Conservation (phyloP, 2,113 vertebrate species). For the Equus quagga region DNA sequence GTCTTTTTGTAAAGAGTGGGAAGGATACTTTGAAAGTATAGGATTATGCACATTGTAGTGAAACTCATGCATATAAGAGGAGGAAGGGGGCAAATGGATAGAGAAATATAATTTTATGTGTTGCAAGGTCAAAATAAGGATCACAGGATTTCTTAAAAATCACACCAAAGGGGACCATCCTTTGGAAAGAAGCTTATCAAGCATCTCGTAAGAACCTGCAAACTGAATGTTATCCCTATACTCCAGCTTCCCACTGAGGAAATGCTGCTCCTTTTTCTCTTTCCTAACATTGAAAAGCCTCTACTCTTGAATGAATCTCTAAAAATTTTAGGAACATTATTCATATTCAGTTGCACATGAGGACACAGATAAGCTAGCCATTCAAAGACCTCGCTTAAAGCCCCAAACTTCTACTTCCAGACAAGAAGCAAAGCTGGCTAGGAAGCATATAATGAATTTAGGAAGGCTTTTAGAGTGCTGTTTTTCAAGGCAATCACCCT, state of each 20-base stretch:
- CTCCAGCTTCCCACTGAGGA: not conserved
- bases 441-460: fast-evolving
- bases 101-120: not conserved
- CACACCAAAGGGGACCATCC: too few species aligned
- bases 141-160: not conserved
- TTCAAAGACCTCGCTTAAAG: not conserved
- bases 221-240: not conserved
- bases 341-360: not conserved
- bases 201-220: not conserved
- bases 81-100: fast-evolving
- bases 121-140: not conserved
- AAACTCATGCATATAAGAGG: not conserved
- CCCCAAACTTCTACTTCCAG: not conserved
- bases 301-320: not conserved
- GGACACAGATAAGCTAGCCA: not conserved
- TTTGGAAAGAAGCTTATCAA: not conserved
- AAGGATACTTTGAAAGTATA: not conserved
- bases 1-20: not conserved
- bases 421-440: not conserved
- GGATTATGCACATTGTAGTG: not conserved
- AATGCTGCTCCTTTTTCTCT: not conserved
- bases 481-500: not conserved
- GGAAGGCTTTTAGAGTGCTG: not conserved
- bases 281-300: not conserved
- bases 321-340: not conserved